Evolutionary conservation across 2,113 vertebrate species (phyloP).

Genomic region (Crotalus horridus): DNA sequence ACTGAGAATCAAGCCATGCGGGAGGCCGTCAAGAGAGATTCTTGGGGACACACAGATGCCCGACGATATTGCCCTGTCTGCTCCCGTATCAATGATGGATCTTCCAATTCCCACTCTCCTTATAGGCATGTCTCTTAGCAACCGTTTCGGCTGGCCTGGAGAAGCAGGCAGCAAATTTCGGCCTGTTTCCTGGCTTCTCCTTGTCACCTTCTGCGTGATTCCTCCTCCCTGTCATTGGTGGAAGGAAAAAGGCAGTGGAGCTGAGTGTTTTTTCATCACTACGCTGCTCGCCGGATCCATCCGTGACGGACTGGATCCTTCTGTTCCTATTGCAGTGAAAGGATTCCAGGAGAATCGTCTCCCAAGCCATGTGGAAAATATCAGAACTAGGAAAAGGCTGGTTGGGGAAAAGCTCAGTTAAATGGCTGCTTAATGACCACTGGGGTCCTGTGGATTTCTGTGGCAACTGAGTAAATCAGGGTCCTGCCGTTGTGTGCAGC

Average conservation of each 20-base stretch:
- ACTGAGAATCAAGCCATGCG: not conserved
- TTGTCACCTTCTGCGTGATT: not conserved
- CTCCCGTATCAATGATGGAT: not conserved
- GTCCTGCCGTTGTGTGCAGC: not conserved
- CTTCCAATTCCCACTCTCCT: not conserved
- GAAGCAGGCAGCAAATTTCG: not conserved
- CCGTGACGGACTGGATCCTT: not conserved
- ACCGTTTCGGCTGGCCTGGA: not conserved
- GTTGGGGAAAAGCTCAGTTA: not conserved
- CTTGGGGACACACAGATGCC: not conserved
- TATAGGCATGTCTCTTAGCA: not conserved
- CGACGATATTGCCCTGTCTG: not conserved
- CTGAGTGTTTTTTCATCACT: not conserved
- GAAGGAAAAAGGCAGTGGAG: not conserved
- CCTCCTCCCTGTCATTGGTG: not conserved
- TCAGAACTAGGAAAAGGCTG: not conserved
- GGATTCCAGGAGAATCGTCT: not conserved
- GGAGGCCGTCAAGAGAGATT: not conserved
- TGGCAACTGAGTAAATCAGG: not conserved
- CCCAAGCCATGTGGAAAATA: not conserved
- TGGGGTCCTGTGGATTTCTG: not conserved
- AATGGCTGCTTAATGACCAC: not conserved
- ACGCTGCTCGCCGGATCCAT: too few relatives aligned
- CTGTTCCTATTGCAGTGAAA: not conserved
- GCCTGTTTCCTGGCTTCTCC: not conserved